These are phyloP conservation scores for Micromys minutus DNA, from an alignment of 2,113 vertebrate species.

Conservation along the genomic window DNA sequence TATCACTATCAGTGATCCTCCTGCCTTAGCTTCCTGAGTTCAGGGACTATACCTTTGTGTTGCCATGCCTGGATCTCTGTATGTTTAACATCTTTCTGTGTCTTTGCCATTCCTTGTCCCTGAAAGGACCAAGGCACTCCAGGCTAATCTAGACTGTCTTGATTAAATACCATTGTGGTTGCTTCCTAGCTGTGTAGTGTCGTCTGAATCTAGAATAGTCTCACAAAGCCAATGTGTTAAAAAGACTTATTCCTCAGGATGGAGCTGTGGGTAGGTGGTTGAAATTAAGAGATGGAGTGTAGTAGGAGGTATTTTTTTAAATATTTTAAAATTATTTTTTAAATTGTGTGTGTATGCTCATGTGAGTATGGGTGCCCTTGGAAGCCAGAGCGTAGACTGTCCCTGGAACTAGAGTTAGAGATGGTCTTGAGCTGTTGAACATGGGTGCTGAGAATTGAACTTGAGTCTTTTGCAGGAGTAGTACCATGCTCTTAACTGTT, in stretches of 20 bases:
- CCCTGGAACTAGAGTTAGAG: background rate
- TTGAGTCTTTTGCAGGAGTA: background rate
- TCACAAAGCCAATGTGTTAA: no score
- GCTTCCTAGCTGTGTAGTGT: no score
- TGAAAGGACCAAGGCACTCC: background rate
- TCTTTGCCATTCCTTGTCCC: background rate
- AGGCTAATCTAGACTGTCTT: background rate
- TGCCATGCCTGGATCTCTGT: background rate
- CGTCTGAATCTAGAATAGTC: no score
- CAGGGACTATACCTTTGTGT: background rate
- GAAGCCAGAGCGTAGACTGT: background rate
- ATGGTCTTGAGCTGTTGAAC: background rate
- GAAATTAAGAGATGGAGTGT: background rate
- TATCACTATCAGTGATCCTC: background rate
- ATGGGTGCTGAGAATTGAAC: background rate
- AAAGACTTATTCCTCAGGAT: no score
- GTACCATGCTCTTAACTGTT: background rate
- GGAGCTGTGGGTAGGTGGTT: no score
- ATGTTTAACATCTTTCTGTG: background rate
- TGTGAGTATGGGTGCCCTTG: background rate
- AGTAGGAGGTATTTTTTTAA: background rate
- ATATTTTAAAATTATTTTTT: background rate
- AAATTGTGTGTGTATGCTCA: background rate
- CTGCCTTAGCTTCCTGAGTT: background rate
- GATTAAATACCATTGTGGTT: background rate